Conservation (phyloP, 2,888 invertebrate genomes). For the Caradrina kadenii region DNA sequence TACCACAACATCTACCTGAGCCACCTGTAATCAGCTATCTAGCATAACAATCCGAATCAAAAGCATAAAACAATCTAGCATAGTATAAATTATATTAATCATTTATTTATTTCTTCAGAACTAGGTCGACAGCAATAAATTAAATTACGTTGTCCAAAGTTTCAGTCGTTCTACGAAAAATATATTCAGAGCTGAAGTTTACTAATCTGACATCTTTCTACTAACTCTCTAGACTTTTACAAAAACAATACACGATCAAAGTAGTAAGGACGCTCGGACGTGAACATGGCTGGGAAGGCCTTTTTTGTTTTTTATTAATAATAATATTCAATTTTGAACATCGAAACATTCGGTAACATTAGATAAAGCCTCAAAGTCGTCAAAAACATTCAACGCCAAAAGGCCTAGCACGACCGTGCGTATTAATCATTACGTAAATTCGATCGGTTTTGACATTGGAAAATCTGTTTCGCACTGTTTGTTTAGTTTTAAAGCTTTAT, state of each 20-base stretch:
- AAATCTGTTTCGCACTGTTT: too few relatives aligned
- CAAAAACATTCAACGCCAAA: slow-evolving; percentile 6
- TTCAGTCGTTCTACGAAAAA: background rate
- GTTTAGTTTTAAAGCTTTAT: too few relatives aligned
- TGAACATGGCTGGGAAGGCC: background rate
- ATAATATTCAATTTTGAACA: too few relatives aligned
- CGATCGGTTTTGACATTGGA: too few relatives aligned
- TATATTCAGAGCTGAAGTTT: slow-evolving; percentile 6
- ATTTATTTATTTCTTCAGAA: background rate
- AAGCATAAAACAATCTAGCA: background rate
- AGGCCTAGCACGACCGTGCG: too few relatives aligned
- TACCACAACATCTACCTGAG: too few relatives aligned
- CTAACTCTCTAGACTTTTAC: slow-evolving; percentile 45
- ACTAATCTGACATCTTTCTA: slow-evolving; percentile 1
- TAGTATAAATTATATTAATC: background rate
- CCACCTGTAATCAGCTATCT: background rate
- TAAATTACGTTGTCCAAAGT: slow-evolving; percentile 6
- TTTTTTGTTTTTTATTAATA: background rate
- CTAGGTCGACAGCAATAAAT: slow-evolving; percentile 2
- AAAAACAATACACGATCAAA: slow-evolving; percentile 30
- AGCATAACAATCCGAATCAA: too few relatives aligned
- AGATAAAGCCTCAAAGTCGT: background rate
- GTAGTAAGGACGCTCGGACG: background rate
- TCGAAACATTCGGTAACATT: too few relatives aligned
- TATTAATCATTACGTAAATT: too few relatives aligned